Base-by-base conservation (phyloP, 2,113 vertebrate species). In the Seriola aureovittata region DNA sequence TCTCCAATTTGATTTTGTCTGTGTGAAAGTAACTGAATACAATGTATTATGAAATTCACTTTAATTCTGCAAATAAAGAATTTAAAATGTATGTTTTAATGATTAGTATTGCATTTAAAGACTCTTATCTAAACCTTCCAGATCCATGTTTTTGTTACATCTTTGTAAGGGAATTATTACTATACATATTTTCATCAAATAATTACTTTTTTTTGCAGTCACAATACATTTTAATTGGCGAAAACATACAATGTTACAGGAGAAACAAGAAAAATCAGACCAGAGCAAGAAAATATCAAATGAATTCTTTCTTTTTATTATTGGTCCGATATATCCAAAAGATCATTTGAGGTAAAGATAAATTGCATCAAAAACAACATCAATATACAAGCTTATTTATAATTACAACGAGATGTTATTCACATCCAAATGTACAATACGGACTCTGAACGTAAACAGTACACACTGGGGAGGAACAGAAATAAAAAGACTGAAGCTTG, bases 321-420 rank as follows among this genome's bases (percentile, higher is more conserved):
- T 96, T 97, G 95, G 95, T 96, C 96, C 94, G 93, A 94, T 96
- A 96, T 93, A 95, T 93, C 93, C 95, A 95, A 97, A 95, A 95
- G 96, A 92, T 94, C 91, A 95, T 93, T 81, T 96, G 95, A 96
- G 95, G 94, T 97, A 97, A 97, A 96, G 93, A 96, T 96, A 95
- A 88, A 19, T 85, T 91, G 92, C 91, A 91, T 94, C 93, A 94
- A 94, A 71, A 94, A 93, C 86, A 69, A 93, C 93, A 93, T 91
- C 89, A 94, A 95, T 94, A 88, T 96, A 96, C 93, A 97, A 89
- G 91, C 93, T 94, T 93, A 93, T 88, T 96, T 82, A 87, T 84
- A 86, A 92, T 91, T 88, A 86, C 84, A 92, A 92, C 79, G 80
- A 88, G 85, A 88, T 89, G 88, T 91, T 90, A 86, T 90, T 80